Evolutionary conservation across 2,888 invertebrate species (phyloP).

Genomic region (Xestia rhomboidea): DNA sequence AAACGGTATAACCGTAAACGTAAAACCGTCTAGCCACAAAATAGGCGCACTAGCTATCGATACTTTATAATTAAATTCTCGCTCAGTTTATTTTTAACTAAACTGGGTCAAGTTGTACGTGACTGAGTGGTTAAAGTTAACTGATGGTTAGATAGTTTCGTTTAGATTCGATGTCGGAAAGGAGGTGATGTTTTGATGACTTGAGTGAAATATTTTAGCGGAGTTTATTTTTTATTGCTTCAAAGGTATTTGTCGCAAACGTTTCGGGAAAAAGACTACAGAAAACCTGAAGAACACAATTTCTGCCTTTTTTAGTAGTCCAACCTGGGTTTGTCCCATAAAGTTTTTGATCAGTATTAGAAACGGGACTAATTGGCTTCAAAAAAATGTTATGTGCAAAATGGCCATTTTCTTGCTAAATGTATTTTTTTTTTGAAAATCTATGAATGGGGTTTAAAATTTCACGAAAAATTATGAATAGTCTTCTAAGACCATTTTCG

Average conservation of each 20-base stretch:
- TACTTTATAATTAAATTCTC: slow-evolving; percentile 60
- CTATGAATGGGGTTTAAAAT: too few relatives aligned
- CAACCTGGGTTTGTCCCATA: too few relatives aligned
- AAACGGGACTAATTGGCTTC: too few relatives aligned
- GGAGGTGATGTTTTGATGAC: slow-evolving; percentile 7
- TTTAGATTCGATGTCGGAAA: slow-evolving; percentile 24
- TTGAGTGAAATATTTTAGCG: neutral
- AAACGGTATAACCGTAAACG: slow-evolving; percentile 46
- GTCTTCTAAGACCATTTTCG: too few relatives aligned
- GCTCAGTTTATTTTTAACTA: slow-evolving; percentile 58
- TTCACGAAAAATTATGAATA: too few relatives aligned
- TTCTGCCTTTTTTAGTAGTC: too few relatives aligned
- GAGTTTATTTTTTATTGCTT: neutral
- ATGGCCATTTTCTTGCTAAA: too few relatives aligned
- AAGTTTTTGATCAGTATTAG: too few relatives aligned
- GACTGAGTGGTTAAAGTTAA: slow-evolving; percentile 49
- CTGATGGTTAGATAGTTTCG: slow-evolving; percentile 36
- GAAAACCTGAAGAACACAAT: too few relatives aligned
- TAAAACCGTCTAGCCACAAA: slow-evolving; percentile 48
- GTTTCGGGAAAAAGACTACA: neutral
- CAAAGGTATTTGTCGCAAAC: neutral
- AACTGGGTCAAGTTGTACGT: slow-evolving; percentile 58
- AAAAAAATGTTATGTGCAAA: too few relatives aligned
- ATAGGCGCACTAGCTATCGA: slow-evolving; percentile 51
- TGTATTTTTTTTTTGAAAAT: too few relatives aligned